These are phyloP conservation scores for Podiceps cristatus DNA, from an alignment of 2,113 vertebrate genomes.

Conservation along the genomic window DNA sequence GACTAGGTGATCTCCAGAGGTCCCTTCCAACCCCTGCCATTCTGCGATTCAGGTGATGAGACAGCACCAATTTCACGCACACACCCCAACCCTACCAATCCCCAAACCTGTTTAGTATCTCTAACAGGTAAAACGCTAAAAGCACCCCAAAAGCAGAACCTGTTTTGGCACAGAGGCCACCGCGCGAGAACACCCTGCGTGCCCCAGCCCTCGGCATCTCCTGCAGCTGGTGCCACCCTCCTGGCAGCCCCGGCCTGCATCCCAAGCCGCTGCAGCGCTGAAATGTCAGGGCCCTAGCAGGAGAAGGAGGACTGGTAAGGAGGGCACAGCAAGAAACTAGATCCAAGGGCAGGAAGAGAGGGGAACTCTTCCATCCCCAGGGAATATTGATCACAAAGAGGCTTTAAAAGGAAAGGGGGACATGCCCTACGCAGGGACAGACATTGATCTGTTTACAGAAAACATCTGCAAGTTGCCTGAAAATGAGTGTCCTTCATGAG, in stretches of 20 bases:
- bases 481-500: neutral
- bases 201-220: neutral
- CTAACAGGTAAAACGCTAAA: neutral
- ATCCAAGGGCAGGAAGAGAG: neutral
- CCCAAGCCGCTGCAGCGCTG: fast-evolving
- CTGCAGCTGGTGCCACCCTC: neutral
- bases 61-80: fast-evolving
- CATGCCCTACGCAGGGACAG: fast-evolving
- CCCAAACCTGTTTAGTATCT: neutral
- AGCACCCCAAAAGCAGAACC: neutral
- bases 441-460: conserved; percentile 33
- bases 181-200: neutral
- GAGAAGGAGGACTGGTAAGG: neutral
- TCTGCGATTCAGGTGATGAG: neutral
- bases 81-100: neutral
- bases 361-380: neutral
- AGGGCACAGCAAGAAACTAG: neutral
- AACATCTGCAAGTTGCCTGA: conserved; percentile 15
- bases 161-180: neutral
- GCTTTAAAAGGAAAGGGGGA: neutral
- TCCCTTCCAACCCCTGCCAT: no score
- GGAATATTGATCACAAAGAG: neutral
- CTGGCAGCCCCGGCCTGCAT: neutral
- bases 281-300: neutral
- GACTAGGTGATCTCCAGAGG: no score